These are phyloP conservation scores for Leptodirus hochenwartii DNA, from an alignment of 2,888 invertebrate genomes.

Conservation along the genomic window DNA sequence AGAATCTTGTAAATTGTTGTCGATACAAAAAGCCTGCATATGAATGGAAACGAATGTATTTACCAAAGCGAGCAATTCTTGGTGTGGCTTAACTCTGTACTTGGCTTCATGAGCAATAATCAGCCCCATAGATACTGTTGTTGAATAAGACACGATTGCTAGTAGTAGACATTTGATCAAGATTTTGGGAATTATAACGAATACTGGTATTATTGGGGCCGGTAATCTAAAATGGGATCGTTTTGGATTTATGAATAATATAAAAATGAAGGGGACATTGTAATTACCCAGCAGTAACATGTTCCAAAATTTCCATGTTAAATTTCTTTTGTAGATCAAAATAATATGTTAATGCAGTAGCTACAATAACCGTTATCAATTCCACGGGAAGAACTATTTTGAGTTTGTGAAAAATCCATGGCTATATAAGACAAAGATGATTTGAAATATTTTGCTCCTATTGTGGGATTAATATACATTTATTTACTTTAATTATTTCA, in stretches of 20 bases:
- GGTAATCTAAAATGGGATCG: constrained; percentile 47
- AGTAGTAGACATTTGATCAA: constrained; percentile 48
- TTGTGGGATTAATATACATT: too few relatives aligned
- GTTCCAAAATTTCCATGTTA: constrained; percentile 47
- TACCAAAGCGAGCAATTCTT: constrained; percentile 56
- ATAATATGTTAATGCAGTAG: constrained; percentile 49
- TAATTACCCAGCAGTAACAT: constrained; percentile 73
- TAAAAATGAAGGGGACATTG: too few relatives aligned
- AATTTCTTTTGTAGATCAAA: constrained; percentile 36
- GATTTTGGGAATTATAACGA: constrained; percentile 38
- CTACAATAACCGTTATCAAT: constrained; percentile 53
- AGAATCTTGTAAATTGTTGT: too few relatives aligned
- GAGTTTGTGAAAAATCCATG: constrained; percentile 41
- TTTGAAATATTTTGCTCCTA: too few relatives aligned
- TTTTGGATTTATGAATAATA: too few relatives aligned
- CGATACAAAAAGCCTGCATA: too few relatives aligned
- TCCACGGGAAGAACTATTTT: constrained; percentile 71
- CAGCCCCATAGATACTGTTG: constrained; percentile 65
- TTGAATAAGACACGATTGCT: constrained; percentile 59
- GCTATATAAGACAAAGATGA: constrained; percentile 29
- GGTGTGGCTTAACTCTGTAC: constrained; percentile 59
- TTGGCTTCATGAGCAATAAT: constrained; percentile 57
- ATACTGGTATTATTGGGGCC: constrained; percentile 37
- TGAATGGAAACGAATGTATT: too few relatives aligned
- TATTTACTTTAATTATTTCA: constrained; percentile 53